These are phyloP conservation scores for Orius insidiosus DNA, from an alignment of 1,140 invertebrate species.

Conservation along the genomic window DNA sequence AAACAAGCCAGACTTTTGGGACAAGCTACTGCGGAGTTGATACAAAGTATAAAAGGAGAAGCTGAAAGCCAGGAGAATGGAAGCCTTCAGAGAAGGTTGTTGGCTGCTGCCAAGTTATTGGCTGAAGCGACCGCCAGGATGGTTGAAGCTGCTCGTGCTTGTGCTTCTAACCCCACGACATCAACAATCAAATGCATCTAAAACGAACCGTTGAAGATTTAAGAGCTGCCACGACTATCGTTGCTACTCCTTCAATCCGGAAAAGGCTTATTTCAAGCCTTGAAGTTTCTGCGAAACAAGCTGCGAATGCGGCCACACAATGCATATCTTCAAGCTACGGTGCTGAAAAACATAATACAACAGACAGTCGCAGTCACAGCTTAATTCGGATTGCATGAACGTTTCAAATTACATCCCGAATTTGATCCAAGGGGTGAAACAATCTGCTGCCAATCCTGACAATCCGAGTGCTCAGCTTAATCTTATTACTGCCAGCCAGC, in stretches of 20 bases:
- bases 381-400: conserved; percentile 56
- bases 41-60: conserved; percentile 88
- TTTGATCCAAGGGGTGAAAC: conserved; percentile 65
- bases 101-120: conserved; percentile 81
- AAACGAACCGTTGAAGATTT: conserved; percentile 80
- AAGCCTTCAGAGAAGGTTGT: conserved; percentile 70
- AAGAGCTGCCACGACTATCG: conserved; percentile 68
- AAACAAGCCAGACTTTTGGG: conserved; percentile 80
- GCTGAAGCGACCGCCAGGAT: conserved; percentile 91
- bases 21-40: conserved; percentile 79
- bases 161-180: conserved; percentile 73
- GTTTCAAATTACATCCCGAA: conserved; percentile 66
- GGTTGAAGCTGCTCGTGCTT: conserved; percentile 89
- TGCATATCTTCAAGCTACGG: conserved; percentile 74
- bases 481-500: conserved; percentile 72
- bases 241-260: conserved; percentile 60
- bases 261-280: conserved; percentile 56
- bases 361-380: conserved; percentile 47
- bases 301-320: conserved; percentile 77
- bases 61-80: conserved; percentile 76
- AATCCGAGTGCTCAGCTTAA: conserved; percentile 58
- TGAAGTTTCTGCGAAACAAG: conserved; percentile 69
- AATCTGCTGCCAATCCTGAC: conserved; percentile 48
- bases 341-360: conserved; percentile 50
- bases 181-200: conserved; percentile 64